Evolutionary conservation across 2,113 vertebrate genomes (phyloP), one percentile per base, ranked within the genome.

Genomic region (Pimephales promelas): DNA sequence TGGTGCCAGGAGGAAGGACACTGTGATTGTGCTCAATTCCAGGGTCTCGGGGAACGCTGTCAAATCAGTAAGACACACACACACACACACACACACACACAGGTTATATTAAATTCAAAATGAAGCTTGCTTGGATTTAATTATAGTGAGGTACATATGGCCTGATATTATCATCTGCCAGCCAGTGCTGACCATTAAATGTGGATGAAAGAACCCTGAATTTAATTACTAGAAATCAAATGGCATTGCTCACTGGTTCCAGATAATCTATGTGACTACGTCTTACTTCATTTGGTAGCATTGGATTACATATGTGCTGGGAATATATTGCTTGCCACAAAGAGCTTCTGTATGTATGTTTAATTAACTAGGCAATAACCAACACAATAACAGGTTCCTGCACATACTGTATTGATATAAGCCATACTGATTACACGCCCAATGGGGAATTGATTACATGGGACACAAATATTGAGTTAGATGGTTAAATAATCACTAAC

Each of bases 1-100:
- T 95, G 94, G 93, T 99, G 98, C 94, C 96, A 96, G 87, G 95
- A 96, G 80, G 90, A 92, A 22, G 97, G 96, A 88, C 92, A 91
- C 86, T 99, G 98, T 94, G 98, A 99, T 91, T 99, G 98, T 90
- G 94, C 96, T 90, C 96, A 97, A 92, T 97, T 99, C 94, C 98
- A 98, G 93, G 97, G 97, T 86, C 92, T 95, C 90, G 97, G 98
- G 89, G 94, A 95, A 87, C 96, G 97, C 87, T 99, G 98, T 92
- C 97, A 99, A 93, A 97, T 96, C 93, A 96, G 97, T 99, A 94
- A 96, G 97, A 96, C 26, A 56, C 68, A 24, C 40, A 71, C 20
- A 18, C 31, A 34, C 64, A 34, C 31, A 13, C 68, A 3, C 10
- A 24, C 20, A 31, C 22, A 47, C 43, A 49, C 22, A 43, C 5